Evolutionary conservation across 2,113 vertebrate species (phyloP), one percentile per base, ranked within the genome.

Genomic region (Phrynosoma platyrhinos): DNA sequence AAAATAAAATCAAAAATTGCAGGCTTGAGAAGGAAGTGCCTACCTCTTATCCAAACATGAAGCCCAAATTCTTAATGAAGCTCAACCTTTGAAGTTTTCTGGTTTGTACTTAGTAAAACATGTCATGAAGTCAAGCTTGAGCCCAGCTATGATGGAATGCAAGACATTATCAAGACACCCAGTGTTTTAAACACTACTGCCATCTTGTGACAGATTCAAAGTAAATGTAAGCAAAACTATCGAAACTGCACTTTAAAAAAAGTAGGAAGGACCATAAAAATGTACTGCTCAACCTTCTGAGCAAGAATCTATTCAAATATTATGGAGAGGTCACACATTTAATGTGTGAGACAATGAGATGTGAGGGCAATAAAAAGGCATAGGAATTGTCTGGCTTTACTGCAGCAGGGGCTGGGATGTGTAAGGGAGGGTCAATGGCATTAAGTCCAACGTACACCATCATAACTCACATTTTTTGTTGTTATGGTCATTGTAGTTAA

Each of bases 161-260:
- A 40, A 0, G 87, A 0, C 13, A 30, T 74, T 30, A 9, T 21
- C 66, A 12, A 0, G 4, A 0, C 1, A 64, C 32, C 58, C 1
- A 66, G 92, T 95, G 88, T 2, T 5, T 94, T 88, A n/a, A 94
- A 2, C 7, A 32, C 89, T 94, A 91, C 93, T 96, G 96, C 96
- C 97, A 96, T 25, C 96, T 90, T 13, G 95, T 94, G 96, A 94
- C 4, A 55, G 4, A n/a, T 0, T 27, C 0, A 32, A 8, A 80
- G 5, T 4, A 8, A 13, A 1, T 9, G 3, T 85, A 87, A 55
- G 12, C 18, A 1, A 0, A 0, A n/a, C 9, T 16, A 1, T 64
- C 40, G 7, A 5, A 1, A 12, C 23, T 1, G 7, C 0, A 42
- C 0, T 53, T n/a, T 2, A 10, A 2, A 53, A 53, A 2, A 16